phyloP scores from a whole-genome alignment of 2,113 vertebrate species.

The Varanus komodoensis region DNA sequence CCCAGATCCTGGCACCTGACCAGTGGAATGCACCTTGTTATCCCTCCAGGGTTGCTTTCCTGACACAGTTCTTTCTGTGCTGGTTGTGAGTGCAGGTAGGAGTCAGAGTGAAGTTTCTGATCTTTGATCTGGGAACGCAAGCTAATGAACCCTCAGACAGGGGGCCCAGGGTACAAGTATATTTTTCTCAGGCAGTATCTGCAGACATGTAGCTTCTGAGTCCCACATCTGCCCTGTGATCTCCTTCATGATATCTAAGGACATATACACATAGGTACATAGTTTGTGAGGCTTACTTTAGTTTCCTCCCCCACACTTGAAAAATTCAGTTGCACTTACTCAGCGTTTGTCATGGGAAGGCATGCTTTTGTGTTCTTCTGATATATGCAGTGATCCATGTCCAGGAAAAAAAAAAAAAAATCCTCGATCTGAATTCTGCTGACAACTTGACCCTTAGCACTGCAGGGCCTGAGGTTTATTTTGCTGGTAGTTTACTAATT shows the following conservation, averaged over 20 bases:
- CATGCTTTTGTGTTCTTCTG: not conserved
- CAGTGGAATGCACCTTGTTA: too few relatives aligned
- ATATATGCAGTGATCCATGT: not conserved
- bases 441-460: constrained; percentile 7
- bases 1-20: too few relatives aligned
- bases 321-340: not conserved
- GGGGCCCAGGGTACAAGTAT: not conserved
- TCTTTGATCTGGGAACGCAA: too few relatives aligned
- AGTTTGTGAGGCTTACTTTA: not conserved
- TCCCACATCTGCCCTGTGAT: not conserved
- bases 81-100: too few relatives aligned
- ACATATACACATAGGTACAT: too few relatives aligned
- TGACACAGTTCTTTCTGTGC: too few relatives aligned
- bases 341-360: not conserved
- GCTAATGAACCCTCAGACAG: too few relatives aligned
- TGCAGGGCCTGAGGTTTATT: not conserved
- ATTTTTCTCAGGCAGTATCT: too few relatives aligned
- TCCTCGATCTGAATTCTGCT: not conserved
- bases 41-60: too few relatives aligned
- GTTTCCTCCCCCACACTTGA: not conserved
- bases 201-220: not conserved
- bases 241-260: not conserved
- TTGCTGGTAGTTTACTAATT: constrained; percentile 1
- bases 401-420: not conserved
- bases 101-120: too few relatives aligned